Evolutionary conservation across 2,797 vertebrate species (phyloP).

Genomic region (Poecilia gillii): DNA sequence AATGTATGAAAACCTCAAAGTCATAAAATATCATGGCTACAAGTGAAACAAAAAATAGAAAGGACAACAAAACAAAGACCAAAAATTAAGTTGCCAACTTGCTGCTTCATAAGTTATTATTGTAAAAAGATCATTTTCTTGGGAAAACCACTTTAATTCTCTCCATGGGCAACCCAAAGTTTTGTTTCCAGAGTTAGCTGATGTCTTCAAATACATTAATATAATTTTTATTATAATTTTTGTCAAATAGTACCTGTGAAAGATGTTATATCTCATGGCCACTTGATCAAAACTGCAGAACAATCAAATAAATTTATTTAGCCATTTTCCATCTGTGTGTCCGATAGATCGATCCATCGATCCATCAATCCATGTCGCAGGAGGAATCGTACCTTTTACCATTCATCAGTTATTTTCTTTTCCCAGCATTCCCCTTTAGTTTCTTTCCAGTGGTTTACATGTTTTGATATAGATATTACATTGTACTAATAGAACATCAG

Average conservation of each 20-base stretch:
- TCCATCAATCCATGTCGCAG: neutral
- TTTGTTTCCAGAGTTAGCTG: neutral
- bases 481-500: neutral
- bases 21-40: neutral
- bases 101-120: neutral
- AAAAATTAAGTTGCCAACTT: neutral
- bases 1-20: neutral
- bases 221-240: neutral
- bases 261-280: neutral
- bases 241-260: neutral
- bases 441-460: neutral
- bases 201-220: neutral
- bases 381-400: neutral
- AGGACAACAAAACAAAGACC: neutral
- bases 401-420: too few relatives aligned
- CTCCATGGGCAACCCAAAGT: neutral
- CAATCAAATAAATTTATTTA: neutral
- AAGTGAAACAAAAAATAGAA: neutral
- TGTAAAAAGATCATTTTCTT: neutral
- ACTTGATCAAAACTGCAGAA: slow-evolving; percentile 1
- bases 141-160: neutral
- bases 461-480: neutral
- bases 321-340: neutral
- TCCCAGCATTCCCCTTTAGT: neutral
- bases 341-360: neutral